Percentiles rank a stretch among this genome's conserved stretches.
These are phyloP conservation scores for Amblyteles armatorius DNA, from an alignment of 2,888 invertebrate genomes.

Conservation along the genomic window DNA sequence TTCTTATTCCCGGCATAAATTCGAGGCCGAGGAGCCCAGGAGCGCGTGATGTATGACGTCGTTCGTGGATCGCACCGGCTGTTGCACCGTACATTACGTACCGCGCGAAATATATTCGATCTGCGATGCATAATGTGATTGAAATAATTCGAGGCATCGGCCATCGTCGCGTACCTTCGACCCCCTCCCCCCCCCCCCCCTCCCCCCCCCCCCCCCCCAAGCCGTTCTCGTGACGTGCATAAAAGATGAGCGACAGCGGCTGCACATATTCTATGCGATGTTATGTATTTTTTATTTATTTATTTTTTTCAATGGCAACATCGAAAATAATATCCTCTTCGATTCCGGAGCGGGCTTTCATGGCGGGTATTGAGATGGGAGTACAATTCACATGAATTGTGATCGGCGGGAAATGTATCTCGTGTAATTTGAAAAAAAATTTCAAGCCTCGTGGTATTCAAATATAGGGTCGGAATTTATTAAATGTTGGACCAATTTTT, in stretches of 20 bases:
- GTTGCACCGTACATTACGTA: conserved; percentile 7
- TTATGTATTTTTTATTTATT: not conserved
- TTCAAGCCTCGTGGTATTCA: too few relatives aligned
- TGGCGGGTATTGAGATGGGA: too few relatives aligned
- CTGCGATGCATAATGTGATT: conserved; percentile 28
- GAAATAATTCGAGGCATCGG: conserved; percentile 45
- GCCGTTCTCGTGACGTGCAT: not conserved
- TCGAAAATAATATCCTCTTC: too few relatives aligned
- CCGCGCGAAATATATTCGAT: conserved; percentile 30
- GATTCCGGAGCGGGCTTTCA: too few relatives aligned
- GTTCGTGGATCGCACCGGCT: not conserved
- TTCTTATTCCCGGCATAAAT: not conserved
- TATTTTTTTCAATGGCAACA: not conserved
- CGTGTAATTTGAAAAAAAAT: too few relatives aligned
- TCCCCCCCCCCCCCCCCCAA: too few relatives aligned
- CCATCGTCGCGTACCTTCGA: conserved; percentile 11
- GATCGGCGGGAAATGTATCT: too few relatives aligned
- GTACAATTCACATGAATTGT: too few relatives aligned
- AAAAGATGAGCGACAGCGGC: conserved; percentile 15
- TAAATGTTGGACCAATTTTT: too few relatives aligned
- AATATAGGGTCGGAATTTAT: too few relatives aligned
- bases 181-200: not conserved
- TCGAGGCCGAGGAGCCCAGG: not conserved
- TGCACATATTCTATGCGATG: conserved; percentile 5
- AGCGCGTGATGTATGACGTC: not conserved